These are phyloP conservation scores for Dryocosmus kuriphilus DNA, from an alignment of 2,888 invertebrate species.

Conservation along the genomic window DNA sequence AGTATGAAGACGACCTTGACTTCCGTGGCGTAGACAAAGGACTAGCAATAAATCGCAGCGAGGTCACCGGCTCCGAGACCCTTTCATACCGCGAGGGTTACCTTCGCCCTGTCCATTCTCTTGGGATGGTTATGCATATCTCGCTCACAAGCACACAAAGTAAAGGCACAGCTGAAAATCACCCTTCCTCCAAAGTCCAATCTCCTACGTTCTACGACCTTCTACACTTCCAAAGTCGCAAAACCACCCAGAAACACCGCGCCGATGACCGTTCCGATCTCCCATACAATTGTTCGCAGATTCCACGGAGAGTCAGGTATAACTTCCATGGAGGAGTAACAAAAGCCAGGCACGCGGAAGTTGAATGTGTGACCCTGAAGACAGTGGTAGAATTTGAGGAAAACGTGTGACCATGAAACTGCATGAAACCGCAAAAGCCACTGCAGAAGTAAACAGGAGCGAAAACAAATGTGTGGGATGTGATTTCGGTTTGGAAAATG, in stretches of 20 bases:
- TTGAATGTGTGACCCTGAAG: conserved; percentile 23
- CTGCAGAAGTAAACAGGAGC: neutral
- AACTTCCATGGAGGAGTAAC: neutral
- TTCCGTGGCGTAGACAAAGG: conserved; percentile 69
- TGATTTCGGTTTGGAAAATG: neutral
- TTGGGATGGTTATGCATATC: conserved; percentile 65
- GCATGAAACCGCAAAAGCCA: conserved; percentile 22
- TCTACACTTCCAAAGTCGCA: conserved; percentile 43
- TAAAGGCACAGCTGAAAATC: conserved; percentile 53
- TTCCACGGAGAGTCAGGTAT: conserved; percentile 16
- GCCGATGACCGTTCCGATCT: conserved; percentile 37
- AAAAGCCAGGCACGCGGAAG: neutral
- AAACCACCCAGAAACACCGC: conserved; percentile 51
- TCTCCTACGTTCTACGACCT: conserved; percentile 36
- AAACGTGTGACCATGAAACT: neutral
- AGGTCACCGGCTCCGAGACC: conserved; percentile 68
- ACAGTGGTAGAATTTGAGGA: conserved; percentile 12
- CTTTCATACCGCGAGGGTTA: conserved; percentile 58
- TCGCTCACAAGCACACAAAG: conserved; percentile 57
- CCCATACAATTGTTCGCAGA: conserved; percentile 8
- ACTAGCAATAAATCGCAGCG: conserved; percentile 71
- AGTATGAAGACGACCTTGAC: conserved; percentile 69
- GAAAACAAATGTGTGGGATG: neutral
- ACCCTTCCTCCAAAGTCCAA: conserved; percentile 59
- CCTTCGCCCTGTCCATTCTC: conserved; percentile 50